Evolutionary conservation across 2,797 vertebrate species (phyloP), one percentile per base, ranked within the genome.

Genomic region (Channallabes apus): DNA sequence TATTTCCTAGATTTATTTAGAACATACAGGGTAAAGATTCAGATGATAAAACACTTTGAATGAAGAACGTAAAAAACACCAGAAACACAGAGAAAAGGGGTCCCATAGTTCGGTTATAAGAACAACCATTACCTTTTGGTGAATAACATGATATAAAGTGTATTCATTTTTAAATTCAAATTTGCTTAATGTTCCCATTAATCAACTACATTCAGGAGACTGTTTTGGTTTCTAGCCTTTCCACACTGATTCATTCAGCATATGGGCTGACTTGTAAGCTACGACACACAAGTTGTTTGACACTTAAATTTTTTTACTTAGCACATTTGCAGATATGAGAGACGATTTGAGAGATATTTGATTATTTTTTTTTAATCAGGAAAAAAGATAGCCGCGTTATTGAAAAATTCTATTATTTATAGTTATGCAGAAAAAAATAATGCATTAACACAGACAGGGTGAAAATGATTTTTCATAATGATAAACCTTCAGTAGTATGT

Each of bases 341-440:
- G 38, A 38, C 22, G 20, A 22, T 8, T 38, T 51, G 46, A 51
- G 51, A 82, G 22, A 82, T 32, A 32, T 51, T 27, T 32, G 3
- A n/a, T n/a, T n/a, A 38, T 46, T 64, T 85, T 85, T 80, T 80
- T 80, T 38, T 1, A 58, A 38, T 59, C 35, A 64, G 6, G 14
- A 22, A 46, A 22, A 61, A 62, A n/a, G 12, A 81, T 4, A 56
- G n/a, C 11, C 6, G 1, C 15, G 51, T 14, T 79, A 22, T 11
- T 3, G 20, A 62, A 80, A 51, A 65, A 18, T 11, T 9, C 5
- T 18, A 4, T 41, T 46, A 15, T 3, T 64, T 17, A 27, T 51
- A 29, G 38, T 64, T 81, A 18, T 56, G 22, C 46, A 68, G 9
- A 20, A 54, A 29, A 54, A 46, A 51, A 51, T 51, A 51, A 80